Conservation (phyloP, 2,113 vertebrate genomes). For the Sorex fumeus region DNA sequence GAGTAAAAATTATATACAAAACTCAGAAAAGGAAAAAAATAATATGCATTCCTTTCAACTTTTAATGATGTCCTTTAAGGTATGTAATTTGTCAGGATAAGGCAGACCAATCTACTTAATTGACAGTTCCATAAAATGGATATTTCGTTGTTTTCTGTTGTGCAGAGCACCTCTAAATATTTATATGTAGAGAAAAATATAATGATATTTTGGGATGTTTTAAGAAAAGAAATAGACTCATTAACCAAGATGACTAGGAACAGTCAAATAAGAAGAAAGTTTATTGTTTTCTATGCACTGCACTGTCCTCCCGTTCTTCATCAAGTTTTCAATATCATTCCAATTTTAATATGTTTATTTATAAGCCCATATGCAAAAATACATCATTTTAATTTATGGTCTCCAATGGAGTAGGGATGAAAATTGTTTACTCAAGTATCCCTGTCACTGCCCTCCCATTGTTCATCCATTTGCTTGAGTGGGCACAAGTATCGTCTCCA, state of each 20-base stretch:
- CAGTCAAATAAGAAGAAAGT: not conserved
- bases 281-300: not conserved
- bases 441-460: too few species aligned
- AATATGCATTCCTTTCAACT: constrained; percentile 19
- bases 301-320: too few species aligned
- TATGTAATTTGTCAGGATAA: constrained; percentile 1
- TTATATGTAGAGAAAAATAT: constrained; percentile 2
- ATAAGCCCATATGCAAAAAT: constrained; percentile 22
- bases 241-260: constrained; percentile 29
- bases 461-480: too few species aligned
- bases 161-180: not conserved
- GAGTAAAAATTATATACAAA: constrained; percentile 61
- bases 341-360: constrained; percentile 7
- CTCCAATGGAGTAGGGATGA: not conserved
- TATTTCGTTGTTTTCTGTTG: not conserved
- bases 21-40: not conserved
- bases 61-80: constrained; percentile 38
- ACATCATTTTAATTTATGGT: constrained; percentile 7
- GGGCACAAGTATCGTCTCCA: too few species aligned
- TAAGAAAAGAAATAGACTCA: constrained; percentile 35
- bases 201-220: not conserved
- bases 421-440: constrained; percentile 32
- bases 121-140: constrained; percentile 9
- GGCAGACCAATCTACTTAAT: not conserved
- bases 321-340: constrained; percentile 11